Base-by-base conservation (phyloP, 2,888 invertebrate genomes). In the Anoncus sp. region DNA sequence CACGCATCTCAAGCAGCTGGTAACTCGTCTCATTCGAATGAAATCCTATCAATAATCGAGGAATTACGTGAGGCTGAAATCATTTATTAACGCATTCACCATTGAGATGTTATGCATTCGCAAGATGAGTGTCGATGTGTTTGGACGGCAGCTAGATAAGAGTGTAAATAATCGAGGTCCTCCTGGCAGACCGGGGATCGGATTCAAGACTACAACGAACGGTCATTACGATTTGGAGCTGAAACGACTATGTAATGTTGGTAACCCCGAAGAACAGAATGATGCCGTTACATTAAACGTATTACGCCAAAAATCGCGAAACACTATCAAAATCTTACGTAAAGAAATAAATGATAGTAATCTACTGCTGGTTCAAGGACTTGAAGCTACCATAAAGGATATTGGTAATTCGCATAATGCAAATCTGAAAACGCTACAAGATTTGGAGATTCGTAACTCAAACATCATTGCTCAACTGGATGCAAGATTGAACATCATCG, bases 181-280 rank as follows among this genome's bases (percentile, higher is more conserved):
- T n/a, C 65, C 40, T 14, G 72, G 67, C 1, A 35, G 27, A 18
- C 27, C 40, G 5, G 69, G 74, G 0, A 22, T 47, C 12, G 69
- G 69, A 18, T 73, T 79, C 10, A 66, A 75, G 20, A 2, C 73
- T 2, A 73, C 69, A n/a, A 5, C 53, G 62, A 75, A n/a, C 45
- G 69, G 63, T 27, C 53, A 78, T 22, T 81, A 78, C 43, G 57
- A 81, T 40, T 38, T 81, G 40, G 24, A 72, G 22, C 40, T 75
- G 27, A 79, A 60, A 31, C 35, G 31, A 72, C 43, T 81, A 10
- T 70, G 75, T 38, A 79, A 79, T 45, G 40, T 79, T 20, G 69
- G 51, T 18, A 14, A 63, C 16, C 45, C 71, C 2, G 20, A 59
- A 40, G 6, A 71, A 12, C 16, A 14, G 14, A 40, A 40, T 7